Evolutionary conservation across 2,113 vertebrate species (phyloP).

Genomic region (Ascaphus truei): DNA sequence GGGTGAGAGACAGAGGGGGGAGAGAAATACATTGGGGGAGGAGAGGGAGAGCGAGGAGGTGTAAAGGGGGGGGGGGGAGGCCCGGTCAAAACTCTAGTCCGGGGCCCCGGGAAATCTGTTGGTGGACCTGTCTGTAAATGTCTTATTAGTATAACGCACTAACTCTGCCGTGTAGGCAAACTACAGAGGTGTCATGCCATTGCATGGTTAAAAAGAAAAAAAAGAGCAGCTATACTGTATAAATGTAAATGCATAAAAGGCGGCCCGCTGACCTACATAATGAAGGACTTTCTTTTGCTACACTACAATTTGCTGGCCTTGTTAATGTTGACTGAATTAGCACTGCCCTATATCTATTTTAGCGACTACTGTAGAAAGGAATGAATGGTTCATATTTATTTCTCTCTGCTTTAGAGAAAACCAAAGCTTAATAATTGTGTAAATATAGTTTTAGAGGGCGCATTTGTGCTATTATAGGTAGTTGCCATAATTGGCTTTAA

Average conservation of each 20-base stretch:
- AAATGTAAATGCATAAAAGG: background rate
- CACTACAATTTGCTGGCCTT: background rate
- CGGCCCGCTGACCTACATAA: constrained; percentile 19
- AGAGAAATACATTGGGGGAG: too few relatives aligned
- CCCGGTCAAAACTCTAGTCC: too few relatives aligned
- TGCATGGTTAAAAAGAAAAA: background rate
- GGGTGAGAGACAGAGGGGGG: too few relatives aligned
- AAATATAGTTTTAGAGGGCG: background rate
- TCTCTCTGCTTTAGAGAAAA: background rate
- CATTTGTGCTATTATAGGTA: background rate
- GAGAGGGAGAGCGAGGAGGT: too few relatives aligned
- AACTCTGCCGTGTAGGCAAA: background rate
- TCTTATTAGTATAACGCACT: background rate
- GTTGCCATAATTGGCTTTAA: background rate
- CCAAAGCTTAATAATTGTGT: background rate
- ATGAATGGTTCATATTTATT: background rate
- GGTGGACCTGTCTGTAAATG: background rate
- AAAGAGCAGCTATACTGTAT: background rate
- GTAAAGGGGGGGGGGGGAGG: too few relatives aligned
- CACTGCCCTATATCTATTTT: constrained; percentile 25
- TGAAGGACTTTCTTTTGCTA: background rate
- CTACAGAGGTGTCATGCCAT: background rate
- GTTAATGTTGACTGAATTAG: background rate
- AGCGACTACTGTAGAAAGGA: background rate
- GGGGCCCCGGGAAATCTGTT: too few relatives aligned